A percentile compares a stretch with the other conserved stretches of the same genome.
These are phyloP conservation scores for Neopipo cinnamomea DNA, from an alignment of 2,113 vertebrate genomes.

Conservation along the genomic window DNA sequence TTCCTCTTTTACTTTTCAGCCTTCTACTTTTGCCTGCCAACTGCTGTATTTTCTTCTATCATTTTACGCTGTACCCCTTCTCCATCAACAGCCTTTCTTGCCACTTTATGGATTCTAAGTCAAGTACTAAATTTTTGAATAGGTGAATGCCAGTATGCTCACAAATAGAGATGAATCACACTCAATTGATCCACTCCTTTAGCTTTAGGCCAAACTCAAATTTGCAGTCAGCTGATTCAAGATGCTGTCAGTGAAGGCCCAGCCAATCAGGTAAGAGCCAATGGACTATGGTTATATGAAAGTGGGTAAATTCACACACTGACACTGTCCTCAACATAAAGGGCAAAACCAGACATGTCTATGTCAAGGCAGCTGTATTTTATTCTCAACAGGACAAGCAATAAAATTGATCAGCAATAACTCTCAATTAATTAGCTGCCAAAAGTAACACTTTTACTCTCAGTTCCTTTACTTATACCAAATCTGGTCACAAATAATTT, in stretches of 20 bases:
- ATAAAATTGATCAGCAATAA: neutral
- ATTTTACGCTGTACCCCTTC: neutral
- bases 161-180: neutral
- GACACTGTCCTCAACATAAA: neutral
- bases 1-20: neutral
- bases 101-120: neutral
- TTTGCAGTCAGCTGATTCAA: neutral
- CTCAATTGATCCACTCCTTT: neutral
- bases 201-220: neutral
- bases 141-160: neutral
- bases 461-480: neutral
- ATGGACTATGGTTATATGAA: accelerated
- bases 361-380: neutral
- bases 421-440: neutral
- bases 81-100: neutral
- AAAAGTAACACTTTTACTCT: neutral
- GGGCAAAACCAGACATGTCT: neutral
- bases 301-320: neutral
- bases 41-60: neutral
- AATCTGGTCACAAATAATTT: neutral
- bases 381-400: neutral
- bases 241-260: neutral
- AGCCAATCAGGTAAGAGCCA: neutral
- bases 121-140: neutral
- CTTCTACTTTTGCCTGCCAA: neutral